Percentiles rank a stretch among this genome's conserved stretches.
Conservation (phyloP, 2,113 vertebrate genomes). For the Lucifuga dentata region DNA sequence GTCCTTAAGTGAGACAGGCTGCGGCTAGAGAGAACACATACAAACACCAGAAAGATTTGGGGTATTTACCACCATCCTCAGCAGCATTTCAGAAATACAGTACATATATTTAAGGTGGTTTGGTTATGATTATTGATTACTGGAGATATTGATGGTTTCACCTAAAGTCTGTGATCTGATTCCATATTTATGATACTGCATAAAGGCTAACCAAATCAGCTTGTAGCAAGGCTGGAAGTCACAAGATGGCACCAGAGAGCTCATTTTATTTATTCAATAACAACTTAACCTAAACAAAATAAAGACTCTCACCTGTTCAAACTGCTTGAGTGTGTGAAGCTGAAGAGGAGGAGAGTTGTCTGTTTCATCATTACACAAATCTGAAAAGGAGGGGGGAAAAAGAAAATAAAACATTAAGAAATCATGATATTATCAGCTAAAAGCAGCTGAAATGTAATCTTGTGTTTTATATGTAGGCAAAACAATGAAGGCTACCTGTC, state of each 20-base stretch:
- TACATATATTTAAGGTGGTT: too few species aligned
- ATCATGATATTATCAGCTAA: neutral
- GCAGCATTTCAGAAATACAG: conserved; percentile 17
- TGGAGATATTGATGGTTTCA: neutral
- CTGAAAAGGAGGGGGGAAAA: conserved; percentile 41
- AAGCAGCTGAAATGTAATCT: neutral
- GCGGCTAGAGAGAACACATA: conserved; percentile 39
- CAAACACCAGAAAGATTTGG: conserved; percentile 35
- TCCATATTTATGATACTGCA: neutral
- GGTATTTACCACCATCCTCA: conserved; percentile 56
- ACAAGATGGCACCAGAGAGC: conserved; percentile 43
- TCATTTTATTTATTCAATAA: too few species aligned
- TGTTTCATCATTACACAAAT: conserved; percentile 75
- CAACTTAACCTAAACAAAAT: neutral
- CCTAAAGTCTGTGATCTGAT: neutral
- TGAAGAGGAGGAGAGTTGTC: conserved; percentile 80
- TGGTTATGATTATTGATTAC: neutral
- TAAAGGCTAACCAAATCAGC: conserved; percentile 5
- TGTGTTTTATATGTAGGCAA: neutral
- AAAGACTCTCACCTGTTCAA: conserved; percentile 79
- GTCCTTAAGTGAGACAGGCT: conserved; percentile 53
- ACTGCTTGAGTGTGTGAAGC: conserved; percentile 81
- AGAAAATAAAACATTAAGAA: neutral
- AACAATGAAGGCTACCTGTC: conserved; percentile 67
- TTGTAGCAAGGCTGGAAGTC: conserved; percentile 14